Percentiles rank a stretch among this genome's conserved stretches.
Evolutionary conservation across 2,113 vertebrate species (phyloP).

Genomic region (Psilopsiagon aymara): DNA sequence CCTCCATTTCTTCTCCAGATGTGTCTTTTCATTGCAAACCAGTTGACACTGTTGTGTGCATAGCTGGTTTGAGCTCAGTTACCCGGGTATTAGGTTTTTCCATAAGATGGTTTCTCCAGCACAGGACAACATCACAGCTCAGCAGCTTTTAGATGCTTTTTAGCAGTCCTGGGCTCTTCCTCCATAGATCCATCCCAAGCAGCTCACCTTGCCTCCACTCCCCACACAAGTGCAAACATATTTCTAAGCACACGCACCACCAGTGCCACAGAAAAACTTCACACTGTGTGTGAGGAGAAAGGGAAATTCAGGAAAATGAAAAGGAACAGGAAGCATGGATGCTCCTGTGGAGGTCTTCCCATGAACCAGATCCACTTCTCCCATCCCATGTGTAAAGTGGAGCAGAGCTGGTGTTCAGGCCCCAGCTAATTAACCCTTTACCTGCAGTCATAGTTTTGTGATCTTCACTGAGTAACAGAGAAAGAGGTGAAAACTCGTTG

Average conservation of each 20-base stretch:
- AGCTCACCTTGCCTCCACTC: neutral
- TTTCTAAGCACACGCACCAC: neutral
- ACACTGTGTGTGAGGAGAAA: neutral
- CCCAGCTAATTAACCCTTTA: neutral
- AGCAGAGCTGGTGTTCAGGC: neutral
- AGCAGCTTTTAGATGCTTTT: neutral
- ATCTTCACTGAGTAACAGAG: neutral
- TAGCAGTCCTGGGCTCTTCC: neutral
- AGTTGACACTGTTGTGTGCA: accelerated
- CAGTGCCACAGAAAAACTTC: neutral
- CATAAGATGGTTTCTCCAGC: neutral
- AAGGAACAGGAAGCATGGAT: accelerated
- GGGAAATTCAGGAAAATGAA: neutral
- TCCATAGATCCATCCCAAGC: neutral
- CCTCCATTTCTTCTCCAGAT: neutral
- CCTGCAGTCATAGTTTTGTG: accelerated
- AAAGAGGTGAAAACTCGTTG: neutral
- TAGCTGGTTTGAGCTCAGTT: neutral
- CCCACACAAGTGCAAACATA: accelerated
- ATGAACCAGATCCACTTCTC: neutral
- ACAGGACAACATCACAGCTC: neutral
- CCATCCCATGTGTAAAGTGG: neutral
- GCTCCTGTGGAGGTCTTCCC: neutral
- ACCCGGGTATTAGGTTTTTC: neutral
- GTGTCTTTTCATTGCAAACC: neutral